Evolutionary conservation across 2,888 invertebrate species (phyloP).

Genomic region (Platypus cylindrus): DNA sequence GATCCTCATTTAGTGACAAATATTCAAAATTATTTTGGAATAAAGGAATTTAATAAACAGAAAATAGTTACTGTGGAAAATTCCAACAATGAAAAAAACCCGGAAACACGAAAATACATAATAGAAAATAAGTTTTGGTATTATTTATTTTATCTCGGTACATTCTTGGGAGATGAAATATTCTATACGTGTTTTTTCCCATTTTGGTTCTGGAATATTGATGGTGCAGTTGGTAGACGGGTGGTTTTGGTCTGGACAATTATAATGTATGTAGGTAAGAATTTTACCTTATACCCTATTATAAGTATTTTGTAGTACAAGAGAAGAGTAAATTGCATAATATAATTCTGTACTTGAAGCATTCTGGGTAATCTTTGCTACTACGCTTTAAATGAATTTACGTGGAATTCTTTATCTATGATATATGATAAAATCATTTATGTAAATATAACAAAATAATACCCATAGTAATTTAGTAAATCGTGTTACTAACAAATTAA

Average conservation of each 20-base stretch:
- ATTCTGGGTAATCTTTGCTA: too few species aligned
- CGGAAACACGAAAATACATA: slow-evolving; percentile 29
- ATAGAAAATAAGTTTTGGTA: slow-evolving; percentile 70
- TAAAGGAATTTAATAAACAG: slow-evolving; percentile 29
- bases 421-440: too few species aligned
- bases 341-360: background rate
- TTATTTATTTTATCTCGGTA: slow-evolving; percentile 72
- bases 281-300: too few species aligned
- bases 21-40: slow-evolving; percentile 70
- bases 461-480: too few species aligned
- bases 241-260: slow-evolving; percentile 73
- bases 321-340: background rate
- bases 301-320: background rate
- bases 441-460: too few species aligned
- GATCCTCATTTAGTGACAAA: slow-evolving; percentile 63
- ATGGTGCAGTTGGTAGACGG: slow-evolving; percentile 72
- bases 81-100: slow-evolving; percentile 21
- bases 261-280: slow-evolving; percentile 70
- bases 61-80: slow-evolving; percentile 25
- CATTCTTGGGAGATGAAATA: slow-evolving; percentile 78
- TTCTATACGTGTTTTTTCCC: slow-evolving; percentile 88
- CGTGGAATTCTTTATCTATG: too few species aligned
- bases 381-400: too few species aligned
- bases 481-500: too few species aligned
- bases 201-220: slow-evolving; percentile 91